Percentiles rank a stretch among this genome's conserved stretches.
Conservation (phyloP, 2,113 vertebrate genomes). For the Struthidea cinerea region DNA sequence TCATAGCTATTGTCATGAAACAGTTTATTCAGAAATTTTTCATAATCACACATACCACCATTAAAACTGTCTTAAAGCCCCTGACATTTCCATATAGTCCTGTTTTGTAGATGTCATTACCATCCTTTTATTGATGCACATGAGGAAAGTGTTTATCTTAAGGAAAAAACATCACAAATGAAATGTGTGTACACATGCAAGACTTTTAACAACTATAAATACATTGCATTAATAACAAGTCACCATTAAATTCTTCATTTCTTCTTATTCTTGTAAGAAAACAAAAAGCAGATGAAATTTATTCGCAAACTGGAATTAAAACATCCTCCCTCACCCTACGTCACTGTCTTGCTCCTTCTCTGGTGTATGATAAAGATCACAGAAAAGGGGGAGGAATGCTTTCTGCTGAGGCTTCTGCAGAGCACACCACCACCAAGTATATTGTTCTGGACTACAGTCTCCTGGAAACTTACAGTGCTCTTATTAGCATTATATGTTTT, state of each 20-base stretch:
- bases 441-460: background rate
- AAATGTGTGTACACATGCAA: rapidly evolving
- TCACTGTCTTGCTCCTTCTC: background rate
- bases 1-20: background rate
- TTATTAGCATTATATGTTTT: background rate
- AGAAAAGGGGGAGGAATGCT: background rate
- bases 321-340: background rate
- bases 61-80: background rate
- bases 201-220: background rate
- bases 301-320: background rate
- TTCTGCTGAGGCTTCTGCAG: background rate
- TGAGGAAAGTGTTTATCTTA: background rate
- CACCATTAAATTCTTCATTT: background rate
- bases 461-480: background rate
- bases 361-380: background rate
- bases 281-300: background rate
- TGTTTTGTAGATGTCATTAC: background rate
- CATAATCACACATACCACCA: background rate
- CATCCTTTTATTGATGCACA: background rate
- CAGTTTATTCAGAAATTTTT: background rate
- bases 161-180: background rate
- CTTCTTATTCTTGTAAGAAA: background rate
- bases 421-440: background rate
- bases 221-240: background rate
- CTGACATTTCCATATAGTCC: background rate